Percentiles rank a stretch among this genome's conserved stretches.
phyloP scores from a whole-genome alignment of 92 coral and sea anemone genomes.

The Diadumene lineata region DNA sequence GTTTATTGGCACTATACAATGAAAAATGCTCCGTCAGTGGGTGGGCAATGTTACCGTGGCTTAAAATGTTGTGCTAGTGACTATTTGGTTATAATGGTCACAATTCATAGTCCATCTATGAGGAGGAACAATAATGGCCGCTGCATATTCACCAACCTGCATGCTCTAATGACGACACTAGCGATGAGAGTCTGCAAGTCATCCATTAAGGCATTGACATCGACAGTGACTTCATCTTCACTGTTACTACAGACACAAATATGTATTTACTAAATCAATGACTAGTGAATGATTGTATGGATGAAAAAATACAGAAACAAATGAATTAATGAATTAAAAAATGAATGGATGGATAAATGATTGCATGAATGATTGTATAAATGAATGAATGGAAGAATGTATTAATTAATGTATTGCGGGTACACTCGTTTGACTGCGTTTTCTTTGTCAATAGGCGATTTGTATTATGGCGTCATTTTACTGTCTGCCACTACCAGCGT shows the following conservation, averaged over 20 bases:
- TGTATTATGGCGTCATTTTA: too few relatives aligned
- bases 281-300: neutral
- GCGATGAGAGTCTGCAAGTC: slow-evolving; percentile 69
- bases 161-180: slow-evolving; percentile 78
- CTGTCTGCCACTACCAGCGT: too few relatives aligned
- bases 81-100: too few relatives aligned
- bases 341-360: neutral
- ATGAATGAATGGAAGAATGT: neutral
- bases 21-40: too few relatives aligned
- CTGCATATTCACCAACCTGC: slow-evolving; percentile 53
- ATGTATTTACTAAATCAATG: neutral
- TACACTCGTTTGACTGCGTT: too few relatives aligned
- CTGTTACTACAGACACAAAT: slow-evolving; percentile 2
- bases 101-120: too few relatives aligned
- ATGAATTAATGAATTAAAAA: neutral
- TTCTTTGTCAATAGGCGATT: too few relatives aligned
- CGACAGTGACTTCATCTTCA: slow-evolving; percentile 13
- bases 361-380: neutral
- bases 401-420: neutral
- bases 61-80: too few relatives aligned
- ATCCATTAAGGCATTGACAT: slow-evolving; percentile 48
- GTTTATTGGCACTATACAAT: too few relatives aligned
- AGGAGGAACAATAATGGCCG: too few relatives aligned
- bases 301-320: too few relatives aligned
- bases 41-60: too few relatives aligned